These are phyloP conservation scores for Exocentrus adspersus DNA, from an alignment of 2,888 invertebrate species.

Conservation along the genomic window DNA sequence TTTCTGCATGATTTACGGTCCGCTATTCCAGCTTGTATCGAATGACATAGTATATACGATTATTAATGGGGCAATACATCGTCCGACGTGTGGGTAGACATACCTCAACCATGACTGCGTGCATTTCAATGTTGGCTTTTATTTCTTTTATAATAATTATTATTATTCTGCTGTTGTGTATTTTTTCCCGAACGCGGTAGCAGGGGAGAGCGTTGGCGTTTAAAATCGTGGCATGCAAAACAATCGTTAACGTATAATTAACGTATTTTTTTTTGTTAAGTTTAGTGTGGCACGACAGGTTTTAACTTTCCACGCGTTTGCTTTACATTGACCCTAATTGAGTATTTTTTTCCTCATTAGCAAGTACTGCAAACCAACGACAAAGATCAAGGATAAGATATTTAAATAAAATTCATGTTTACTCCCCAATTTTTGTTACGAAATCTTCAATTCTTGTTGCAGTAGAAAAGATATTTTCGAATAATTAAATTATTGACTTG, in stretches of 20 bases:
- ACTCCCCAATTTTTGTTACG: too few relatives aligned
- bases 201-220: neutral
- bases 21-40: conserved; percentile 5
- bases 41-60: conserved; percentile 9
- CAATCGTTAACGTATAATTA: neutral
- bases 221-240: neutral
- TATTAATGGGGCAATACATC: conserved; percentile 19
- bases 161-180: conserved; percentile 3
- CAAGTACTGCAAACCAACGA: too few relatives aligned
- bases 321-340: conserved; percentile 1
- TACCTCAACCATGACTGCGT: conserved; percentile 24
- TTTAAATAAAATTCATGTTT: too few relatives aligned
- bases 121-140: conserved; percentile 10
- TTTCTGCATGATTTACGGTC: conserved; percentile 1
- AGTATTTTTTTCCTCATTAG: neutral
- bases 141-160: conserved; percentile 11
- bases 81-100: conserved; percentile 12
- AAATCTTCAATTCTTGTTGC: too few relatives aligned
- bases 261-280: neutral
- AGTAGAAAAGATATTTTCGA: too few relatives aligned
- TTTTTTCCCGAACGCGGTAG: neutral
- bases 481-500: too few relatives aligned
- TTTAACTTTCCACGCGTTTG: neutral
- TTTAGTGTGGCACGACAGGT: neutral
- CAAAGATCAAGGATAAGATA: too few relatives aligned